These are phyloP conservation scores for Thunnus maccoyii DNA, from an alignment of 2,113 vertebrate genomes.

Conservation along the genomic window DNA sequence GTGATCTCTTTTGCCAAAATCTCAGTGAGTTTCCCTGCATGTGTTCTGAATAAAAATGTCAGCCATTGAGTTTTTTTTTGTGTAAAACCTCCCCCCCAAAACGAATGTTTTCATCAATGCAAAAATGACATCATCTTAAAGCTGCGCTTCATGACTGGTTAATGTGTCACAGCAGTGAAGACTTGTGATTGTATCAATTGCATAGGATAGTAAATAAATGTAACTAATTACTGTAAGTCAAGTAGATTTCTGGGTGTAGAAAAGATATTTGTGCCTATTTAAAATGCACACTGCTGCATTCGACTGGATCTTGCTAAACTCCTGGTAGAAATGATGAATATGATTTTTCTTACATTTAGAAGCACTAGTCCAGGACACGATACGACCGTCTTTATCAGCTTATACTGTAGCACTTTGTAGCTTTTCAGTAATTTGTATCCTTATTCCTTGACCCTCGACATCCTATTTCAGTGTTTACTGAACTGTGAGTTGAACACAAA, in stretches of 20 bases:
- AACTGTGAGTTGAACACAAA: background rate
- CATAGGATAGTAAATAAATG: background rate
- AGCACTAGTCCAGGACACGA: background rate
- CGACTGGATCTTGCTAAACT: conserved; percentile 1
- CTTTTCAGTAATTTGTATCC: background rate
- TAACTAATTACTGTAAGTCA: background rate
- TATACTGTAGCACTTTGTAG: background rate
- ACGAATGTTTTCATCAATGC: background rate
- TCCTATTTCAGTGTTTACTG: background rate
- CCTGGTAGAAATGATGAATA: background rate
- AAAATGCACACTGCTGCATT: too few species aligned
- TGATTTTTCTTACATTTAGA: background rate
- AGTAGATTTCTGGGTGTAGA: too few species aligned
- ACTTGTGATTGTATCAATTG: background rate
- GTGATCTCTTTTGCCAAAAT: conserved; percentile 26
- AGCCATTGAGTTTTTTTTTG: background rate
- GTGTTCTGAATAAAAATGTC: conserved; percentile 52
- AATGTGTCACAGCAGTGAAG: conserved; percentile 5
- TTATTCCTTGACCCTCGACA: conserved; percentile 5
- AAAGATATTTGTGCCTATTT: too few species aligned
- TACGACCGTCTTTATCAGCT: background rate
- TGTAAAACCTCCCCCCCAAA: conserved; percentile 21
- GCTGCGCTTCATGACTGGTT: conserved; percentile 2
- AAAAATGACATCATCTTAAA: conserved; percentile 52
- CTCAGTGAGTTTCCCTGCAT: conserved; percentile 19